Base-by-base conservation (phyloP, 1,140 invertebrate genomes). In the Platyura marginata region DNA sequence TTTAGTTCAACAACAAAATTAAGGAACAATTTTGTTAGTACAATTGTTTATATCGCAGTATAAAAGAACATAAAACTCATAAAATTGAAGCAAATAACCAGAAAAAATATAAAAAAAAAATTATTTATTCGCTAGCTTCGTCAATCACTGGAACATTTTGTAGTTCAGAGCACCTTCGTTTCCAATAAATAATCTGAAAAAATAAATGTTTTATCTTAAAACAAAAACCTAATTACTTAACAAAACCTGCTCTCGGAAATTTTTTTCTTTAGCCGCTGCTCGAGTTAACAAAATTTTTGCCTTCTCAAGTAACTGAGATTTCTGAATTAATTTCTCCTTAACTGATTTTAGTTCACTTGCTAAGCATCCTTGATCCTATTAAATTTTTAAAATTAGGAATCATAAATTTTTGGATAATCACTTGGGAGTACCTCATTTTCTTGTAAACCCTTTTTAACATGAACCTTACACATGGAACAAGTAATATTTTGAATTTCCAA, bases 291-390 rank as follows among this genome's bases (percentile, higher is more conserved):
- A 23, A 9, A 57, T 53, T 36, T 72, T 73, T 0, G 71, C 68
- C 51, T 68, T 71, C 40, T 64, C 59, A 18, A 73, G 43, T 3
- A 72, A 52, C 40, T 70, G 62, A 3, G 65, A 64, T 48, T 72
- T 73, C 21, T 71, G 66, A 6, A 46, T 42, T 4, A 72, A 48
- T 49, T 72, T 69, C 9, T 55, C 54, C 42, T 61, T 63, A 43
- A 64, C 61, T 42, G 61, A 59, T 40, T 62, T 62, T 2, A 47
- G 45, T 48, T 69, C 57, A 19, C 21, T 16, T 3, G n/a, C 18
- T n/a, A 35, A n/a, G n/a, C n/a, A n/a, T n/a, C n/a, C n/a, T n/a
- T n/a, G n/a, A n/a, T n/a, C n/a, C n/a, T n/a, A n/a, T n/a, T n/a
- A n/a, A n/a, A n/a, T n/a, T n/a, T n/a, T n/a, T n/a, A n/a, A n/a